phyloP scores from a whole-genome alignment of 2,888 invertebrate species.

The Sarcophaga subvicina region DNA sequence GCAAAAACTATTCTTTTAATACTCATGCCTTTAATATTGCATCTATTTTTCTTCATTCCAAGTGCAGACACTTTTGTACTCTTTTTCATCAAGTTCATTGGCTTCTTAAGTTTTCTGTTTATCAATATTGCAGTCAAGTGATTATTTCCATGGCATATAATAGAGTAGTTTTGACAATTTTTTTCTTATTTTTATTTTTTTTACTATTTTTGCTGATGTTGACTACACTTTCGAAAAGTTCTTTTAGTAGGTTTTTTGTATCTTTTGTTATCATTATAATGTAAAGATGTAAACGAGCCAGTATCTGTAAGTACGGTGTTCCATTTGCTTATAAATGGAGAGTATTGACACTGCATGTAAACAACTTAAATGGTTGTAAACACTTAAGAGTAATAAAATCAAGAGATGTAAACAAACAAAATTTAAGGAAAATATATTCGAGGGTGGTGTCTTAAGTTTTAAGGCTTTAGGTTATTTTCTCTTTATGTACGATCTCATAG shows the following conservation, averaged over 20 bases:
- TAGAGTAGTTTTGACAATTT: conserved; percentile 63
- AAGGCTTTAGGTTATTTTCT: no score
- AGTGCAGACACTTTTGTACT: conserved; percentile 15
- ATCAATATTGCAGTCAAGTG: conserved; percentile 59
- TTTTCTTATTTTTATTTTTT: not conserved
- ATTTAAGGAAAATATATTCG: no score
- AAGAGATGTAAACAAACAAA: not conserved
- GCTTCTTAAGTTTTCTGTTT: conserved; percentile 64
- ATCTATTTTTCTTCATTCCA: conserved; percentile 24
- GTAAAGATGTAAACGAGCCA: not conserved
- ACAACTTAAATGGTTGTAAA: conserved; percentile 48
- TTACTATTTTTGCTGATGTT: not conserved
- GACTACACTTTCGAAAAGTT: not conserved
- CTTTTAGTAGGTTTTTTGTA: not conserved
- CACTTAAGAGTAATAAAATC: conserved; percentile 35
- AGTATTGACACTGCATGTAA: conserved; percentile 39
- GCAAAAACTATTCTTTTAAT: not conserved
- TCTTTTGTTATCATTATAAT: not conserved
- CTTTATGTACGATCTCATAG: no score
- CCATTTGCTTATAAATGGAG: not conserved
- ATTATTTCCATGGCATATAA: conserved; percentile 54
- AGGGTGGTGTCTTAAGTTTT: no score
- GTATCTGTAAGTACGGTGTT: not conserved
- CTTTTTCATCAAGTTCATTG: conserved; percentile 61
- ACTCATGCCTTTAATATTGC: conserved; percentile 1